Conservation (phyloP, 2,888 invertebrate species). For the Ormyrus nitidulus region DNA sequence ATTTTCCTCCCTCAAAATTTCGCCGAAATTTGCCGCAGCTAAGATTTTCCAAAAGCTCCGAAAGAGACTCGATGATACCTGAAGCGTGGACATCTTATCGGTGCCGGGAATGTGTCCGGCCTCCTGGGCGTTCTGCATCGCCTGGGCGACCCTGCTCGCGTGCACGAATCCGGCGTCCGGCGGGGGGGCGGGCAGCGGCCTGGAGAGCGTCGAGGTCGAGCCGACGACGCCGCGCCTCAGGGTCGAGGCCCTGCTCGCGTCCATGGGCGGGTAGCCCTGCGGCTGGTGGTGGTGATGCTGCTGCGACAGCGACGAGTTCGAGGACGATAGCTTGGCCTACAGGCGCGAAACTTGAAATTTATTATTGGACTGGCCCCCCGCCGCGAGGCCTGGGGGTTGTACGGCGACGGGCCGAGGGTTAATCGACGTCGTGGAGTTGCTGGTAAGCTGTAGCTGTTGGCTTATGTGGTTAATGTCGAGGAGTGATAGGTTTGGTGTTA, state of each 20-base stretch:
- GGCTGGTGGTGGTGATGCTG: slow-evolving; percentile 19
- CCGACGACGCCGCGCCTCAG: slow-evolving; percentile 43
- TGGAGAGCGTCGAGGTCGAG: slow-evolving; percentile 56
- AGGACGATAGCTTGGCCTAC: slow-evolving; percentile 64
- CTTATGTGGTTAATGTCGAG: too few relatives aligned
- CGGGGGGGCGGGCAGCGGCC: slow-evolving; percentile 65
- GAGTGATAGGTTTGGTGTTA: too few relatives aligned
- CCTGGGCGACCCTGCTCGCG: slow-evolving; percentile 17
- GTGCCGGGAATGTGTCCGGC: slow-evolving; percentile 59
- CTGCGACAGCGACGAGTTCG: neutral
- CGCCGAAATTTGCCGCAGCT: too few relatives aligned
- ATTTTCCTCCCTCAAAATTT: too few relatives aligned
- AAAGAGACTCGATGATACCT: slow-evolving; percentile 61
- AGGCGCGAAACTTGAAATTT: slow-evolving; percentile 67
- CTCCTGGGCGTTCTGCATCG: slow-evolving; percentile 22
- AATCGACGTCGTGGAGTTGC: too few relatives aligned
- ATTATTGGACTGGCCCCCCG: slow-evolving; percentile 48
- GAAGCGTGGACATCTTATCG: slow-evolving; percentile 73
- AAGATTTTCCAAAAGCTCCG: too few relatives aligned
- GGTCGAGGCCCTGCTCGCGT: slow-evolving; percentile 28
- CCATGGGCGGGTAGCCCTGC: slow-evolving; percentile 27
- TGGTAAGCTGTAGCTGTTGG: too few relatives aligned
- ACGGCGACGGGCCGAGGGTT: too few relatives aligned
- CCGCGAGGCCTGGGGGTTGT: neutral
- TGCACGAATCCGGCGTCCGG: slow-evolving; percentile 53